A percentile compares a stretch with the other conserved stretches of the same genome.
Conservation (phyloP, 2,113 vertebrate species). For the Myotis davidii region DNA sequence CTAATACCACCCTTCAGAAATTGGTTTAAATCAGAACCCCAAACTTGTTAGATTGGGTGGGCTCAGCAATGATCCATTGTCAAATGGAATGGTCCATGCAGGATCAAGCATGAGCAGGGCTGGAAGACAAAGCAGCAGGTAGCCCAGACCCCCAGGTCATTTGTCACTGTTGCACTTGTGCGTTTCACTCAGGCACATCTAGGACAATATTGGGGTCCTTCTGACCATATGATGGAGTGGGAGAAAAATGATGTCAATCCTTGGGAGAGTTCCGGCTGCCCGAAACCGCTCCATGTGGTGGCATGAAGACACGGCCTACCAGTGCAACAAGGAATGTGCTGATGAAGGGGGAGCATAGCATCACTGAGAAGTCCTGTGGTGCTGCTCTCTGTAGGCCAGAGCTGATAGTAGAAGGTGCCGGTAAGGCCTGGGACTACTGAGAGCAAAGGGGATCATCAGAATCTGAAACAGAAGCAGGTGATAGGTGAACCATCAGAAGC, state of each 20-base stretch:
- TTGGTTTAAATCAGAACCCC: neutral
- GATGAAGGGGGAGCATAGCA: neutral
- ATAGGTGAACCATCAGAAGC: neutral
- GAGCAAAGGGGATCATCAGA: neutral
- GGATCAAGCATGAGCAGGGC: neutral
- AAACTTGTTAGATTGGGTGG: neutral
- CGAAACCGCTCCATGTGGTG: neutral
- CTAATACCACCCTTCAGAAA: neutral
- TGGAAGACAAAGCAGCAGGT: neutral
- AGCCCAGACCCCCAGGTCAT: neutral
- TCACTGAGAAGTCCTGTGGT: neutral
- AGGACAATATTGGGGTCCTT: neutral
- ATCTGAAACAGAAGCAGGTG: neutral
- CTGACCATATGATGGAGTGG: neutral
- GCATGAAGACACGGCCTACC: neutral
- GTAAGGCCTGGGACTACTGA: neutral
- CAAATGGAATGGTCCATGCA: neutral
- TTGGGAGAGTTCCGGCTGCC: neutral
- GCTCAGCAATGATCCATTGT: neutral
- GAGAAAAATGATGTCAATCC: neutral
- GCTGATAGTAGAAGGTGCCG: neutral
- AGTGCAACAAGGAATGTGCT: too few relatives aligned
- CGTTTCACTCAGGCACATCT: neutral
- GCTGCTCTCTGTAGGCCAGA: neutral
- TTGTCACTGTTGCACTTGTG: neutral